These are phyloP conservation scores for Cecidostiba fungosa DNA, from an alignment of 2,888 invertebrate genomes.

Conservation along the genomic window DNA sequence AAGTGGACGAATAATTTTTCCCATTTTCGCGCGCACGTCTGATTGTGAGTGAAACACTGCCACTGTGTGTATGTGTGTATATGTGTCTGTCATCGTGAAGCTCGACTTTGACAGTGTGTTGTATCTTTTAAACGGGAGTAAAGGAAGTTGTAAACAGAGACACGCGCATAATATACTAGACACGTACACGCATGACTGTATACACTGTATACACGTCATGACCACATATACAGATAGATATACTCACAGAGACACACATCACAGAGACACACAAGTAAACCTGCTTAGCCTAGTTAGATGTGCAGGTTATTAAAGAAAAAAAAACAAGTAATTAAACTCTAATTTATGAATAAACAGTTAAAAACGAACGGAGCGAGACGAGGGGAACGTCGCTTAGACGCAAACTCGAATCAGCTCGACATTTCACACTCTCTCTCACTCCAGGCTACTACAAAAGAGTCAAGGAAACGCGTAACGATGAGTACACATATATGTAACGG, in stretches of 20 bases:
- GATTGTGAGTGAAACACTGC: conserved; percentile 56
- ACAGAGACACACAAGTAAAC: conserved; percentile 41
- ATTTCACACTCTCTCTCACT: conserved; percentile 54
- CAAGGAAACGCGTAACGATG: conserved; percentile 64
- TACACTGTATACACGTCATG: background rate
- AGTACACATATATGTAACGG: conserved; percentile 53
- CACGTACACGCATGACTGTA: background rate
- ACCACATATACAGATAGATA: conserved; percentile 32
- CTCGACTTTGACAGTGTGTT: conserved; percentile 59
- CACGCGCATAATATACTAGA: background rate
- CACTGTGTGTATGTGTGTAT: conserved; percentile 57
- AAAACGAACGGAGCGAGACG: conserved; percentile 34
- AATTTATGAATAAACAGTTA: conserved; percentile 59
- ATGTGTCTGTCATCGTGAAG: conserved; percentile 61
- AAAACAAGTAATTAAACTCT: conserved; percentile 59
- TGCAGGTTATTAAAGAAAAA: conserved; percentile 58
- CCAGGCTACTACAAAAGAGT: conserved; percentile 49
- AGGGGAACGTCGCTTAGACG: conserved; percentile 31
- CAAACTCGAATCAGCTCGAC: conserved; percentile 57
- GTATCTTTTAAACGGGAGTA: conserved; percentile 49
- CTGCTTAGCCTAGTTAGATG: conserved; percentile 64
- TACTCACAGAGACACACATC: background rate
- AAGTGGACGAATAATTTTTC: conserved; percentile 41
- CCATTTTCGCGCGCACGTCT: conserved; percentile 51
- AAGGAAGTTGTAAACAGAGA: conserved; percentile 17